These are phyloP conservation scores for Vespertilio murinus DNA, from an alignment of 2,797 vertebrate species.

Conservation along the genomic window DNA sequence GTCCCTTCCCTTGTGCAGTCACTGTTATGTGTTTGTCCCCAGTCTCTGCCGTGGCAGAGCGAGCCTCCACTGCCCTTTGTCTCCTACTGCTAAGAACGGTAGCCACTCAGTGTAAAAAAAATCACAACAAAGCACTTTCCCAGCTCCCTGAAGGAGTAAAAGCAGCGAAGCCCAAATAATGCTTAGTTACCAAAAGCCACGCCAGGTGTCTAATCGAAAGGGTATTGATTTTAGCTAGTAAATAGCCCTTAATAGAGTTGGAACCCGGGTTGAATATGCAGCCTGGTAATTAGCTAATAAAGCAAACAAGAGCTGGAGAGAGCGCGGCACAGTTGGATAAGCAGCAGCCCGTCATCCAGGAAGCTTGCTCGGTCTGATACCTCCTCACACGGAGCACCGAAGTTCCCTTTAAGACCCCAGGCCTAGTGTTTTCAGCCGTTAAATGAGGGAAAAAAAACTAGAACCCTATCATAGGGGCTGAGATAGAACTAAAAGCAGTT, in stretches of 20 bases:
- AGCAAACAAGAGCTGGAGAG: slow-evolving; percentile 67
- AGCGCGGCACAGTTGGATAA: slow-evolving; percentile 61
- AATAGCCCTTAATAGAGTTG: slow-evolving; percentile 78
- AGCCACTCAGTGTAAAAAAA: slow-evolving; percentile 71
- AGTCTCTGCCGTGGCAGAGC: not conserved
- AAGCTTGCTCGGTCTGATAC: slow-evolving; percentile 55
- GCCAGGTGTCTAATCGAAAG: slow-evolving; percentile 78
- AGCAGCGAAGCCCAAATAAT: slow-evolving; percentile 75
- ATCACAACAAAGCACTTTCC: slow-evolving; percentile 76
- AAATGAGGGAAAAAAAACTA: slow-evolving; percentile 57
- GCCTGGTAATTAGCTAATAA: slow-evolving; percentile 79
- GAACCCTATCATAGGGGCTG: slow-evolving; percentile 47
- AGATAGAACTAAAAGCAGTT: slow-evolving; percentile 75
- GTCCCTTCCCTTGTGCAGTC: not conserved
- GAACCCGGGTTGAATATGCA: slow-evolving; percentile 74
- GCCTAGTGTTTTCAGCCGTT: slow-evolving; percentile 59
- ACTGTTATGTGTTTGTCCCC: not conserved
- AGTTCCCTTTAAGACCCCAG: slow-evolving; percentile 34
- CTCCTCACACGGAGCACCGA: slow-evolving; percentile 13
- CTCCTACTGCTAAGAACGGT: slow-evolving; percentile 60
- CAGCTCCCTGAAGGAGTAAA: slow-evolving; percentile 66
- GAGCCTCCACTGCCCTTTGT: slow-evolving; percentile 47
- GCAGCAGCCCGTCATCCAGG: slow-evolving; percentile 67
- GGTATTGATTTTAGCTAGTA: slow-evolving; percentile 79
- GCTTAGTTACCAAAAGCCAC: slow-evolving; percentile 78